phyloP scores from a whole-genome alignment of 2,888 invertebrate species.

The Hipparchia sbordonii region DNA sequence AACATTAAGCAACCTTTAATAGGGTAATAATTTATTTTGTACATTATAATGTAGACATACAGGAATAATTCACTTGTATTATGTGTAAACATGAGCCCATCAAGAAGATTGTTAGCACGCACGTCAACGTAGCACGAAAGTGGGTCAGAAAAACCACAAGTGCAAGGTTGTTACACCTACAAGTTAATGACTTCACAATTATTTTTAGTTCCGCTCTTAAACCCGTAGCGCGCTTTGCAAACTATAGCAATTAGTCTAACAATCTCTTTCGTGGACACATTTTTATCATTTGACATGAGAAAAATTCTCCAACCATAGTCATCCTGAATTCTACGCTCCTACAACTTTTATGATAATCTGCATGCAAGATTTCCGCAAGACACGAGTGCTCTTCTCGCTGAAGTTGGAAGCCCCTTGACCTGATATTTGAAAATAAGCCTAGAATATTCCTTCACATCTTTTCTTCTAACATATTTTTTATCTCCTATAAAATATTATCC shows the following conservation, averaged over 20 bases:
- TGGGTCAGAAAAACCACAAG: constrained; percentile 55
- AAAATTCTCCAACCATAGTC: constrained; percentile 31
- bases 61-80: constrained; percentile 65
- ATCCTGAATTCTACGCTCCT: constrained; percentile 36
- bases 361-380: constrained; percentile 41
- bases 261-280: constrained; percentile 36
- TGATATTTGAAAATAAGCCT: constrained; percentile 42
- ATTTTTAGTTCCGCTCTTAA: constrained; percentile 36
- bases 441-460: constrained; percentile 34
- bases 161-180: constrained; percentile 54
- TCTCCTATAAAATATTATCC: constrained; percentile 25
- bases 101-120: constrained; percentile 68
- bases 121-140: constrained; percentile 56
- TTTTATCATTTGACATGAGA: constrained; percentile 32
- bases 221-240: constrained; percentile 26
- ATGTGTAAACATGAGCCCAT: constrained; percentile 71
- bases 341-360: constrained; percentile 40
- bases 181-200: constrained; percentile 40
- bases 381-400: constrained; percentile 39
- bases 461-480: constrained; percentile 35
- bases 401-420: constrained; percentile 39
- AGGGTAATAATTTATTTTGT: constrained; percentile 61
- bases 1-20: constrained; percentile 51
- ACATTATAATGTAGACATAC: constrained; percentile 47
- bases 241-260: constrained; percentile 39